Evolutionary conservation across 2,888 invertebrate species (phyloP).

Genomic region (Ennomos fuscantarius): DNA sequence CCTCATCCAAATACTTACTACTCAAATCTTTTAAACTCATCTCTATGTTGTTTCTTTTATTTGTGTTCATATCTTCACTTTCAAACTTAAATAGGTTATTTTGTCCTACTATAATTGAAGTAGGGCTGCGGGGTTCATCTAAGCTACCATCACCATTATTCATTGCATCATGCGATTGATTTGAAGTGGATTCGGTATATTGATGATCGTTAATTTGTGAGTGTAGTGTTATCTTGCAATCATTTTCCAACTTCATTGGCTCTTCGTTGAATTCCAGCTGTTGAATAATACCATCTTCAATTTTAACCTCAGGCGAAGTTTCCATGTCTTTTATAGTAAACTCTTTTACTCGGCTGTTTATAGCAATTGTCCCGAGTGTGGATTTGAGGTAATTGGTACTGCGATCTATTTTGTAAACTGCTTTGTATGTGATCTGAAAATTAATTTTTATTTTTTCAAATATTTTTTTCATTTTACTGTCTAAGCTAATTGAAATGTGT

Average conservation of each 20-base stretch:
- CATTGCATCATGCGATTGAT: neutral
- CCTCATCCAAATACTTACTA: constrained; percentile 32
- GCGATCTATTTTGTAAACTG: constrained; percentile 59
- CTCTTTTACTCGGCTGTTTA: constrained; percentile 48
- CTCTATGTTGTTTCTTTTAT: constrained; percentile 16
- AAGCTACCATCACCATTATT: constrained; percentile 1
- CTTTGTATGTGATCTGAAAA: constrained; percentile 59
- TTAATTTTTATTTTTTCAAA: no score
- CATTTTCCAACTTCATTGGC: constrained; percentile 4
- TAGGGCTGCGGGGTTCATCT: constrained; percentile 7
- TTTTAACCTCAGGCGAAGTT: neutral
- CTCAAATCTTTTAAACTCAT: constrained; percentile 30
- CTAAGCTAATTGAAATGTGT: no score
- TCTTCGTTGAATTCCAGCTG: constrained; percentile 24
- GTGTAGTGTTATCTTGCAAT: constrained; percentile 6
- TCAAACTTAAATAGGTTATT: constrained; percentile 1
- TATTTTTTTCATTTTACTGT: no score
- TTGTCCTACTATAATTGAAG: constrained; percentile 12
- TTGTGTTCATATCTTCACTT: constrained; percentile 13
- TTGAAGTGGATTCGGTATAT: no score
- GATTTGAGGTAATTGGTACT: constrained; percentile 49
- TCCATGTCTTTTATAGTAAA: constrained; percentile 37
- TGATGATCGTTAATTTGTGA: neutral
- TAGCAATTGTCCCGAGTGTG: constrained; percentile 44
- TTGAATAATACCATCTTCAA: constrained; percentile 10